phyloP scores from a whole-genome alignment of 2,888 invertebrate genomes.

The Philereme vetulata region DNA sequence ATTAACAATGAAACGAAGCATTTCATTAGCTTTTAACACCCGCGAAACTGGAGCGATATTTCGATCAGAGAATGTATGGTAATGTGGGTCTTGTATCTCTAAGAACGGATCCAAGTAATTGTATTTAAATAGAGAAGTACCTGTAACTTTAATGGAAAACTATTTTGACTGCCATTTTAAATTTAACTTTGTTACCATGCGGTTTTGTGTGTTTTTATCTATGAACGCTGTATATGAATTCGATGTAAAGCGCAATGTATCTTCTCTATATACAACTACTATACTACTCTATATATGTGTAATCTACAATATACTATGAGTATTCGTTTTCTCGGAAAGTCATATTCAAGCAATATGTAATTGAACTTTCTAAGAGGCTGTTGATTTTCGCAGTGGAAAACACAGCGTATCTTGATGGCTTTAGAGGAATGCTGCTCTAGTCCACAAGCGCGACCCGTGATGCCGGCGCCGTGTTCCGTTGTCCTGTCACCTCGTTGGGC shows the following conservation, averaged over 20 bases:
- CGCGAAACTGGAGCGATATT: slow-evolving; percentile 20
- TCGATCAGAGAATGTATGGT: slow-evolving; percentile 19
- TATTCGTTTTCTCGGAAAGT: background rate
- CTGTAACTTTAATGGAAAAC: slow-evolving; percentile 8
- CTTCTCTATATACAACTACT: no score
- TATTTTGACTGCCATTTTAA: slow-evolving; percentile 7
- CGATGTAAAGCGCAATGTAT: no score
- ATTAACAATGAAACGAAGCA: slow-evolving; percentile 44
- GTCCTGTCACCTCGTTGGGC: slow-evolving; percentile 58
- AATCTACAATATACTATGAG: no score
- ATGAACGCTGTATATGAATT: slow-evolving; percentile 4
- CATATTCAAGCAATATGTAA: background rate
- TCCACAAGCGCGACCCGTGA: slow-evolving; percentile 40
- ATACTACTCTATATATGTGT: no score
- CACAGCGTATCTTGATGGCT: slow-evolving; percentile 24
- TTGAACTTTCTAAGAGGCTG: background rate
- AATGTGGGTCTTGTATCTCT: slow-evolving; percentile 11
- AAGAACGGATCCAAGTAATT: background rate
- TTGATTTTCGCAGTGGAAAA: background rate
- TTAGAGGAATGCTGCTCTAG: slow-evolving; percentile 35
- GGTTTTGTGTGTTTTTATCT: background rate
- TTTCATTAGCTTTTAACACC: slow-evolving; percentile 37
- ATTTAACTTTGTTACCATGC: background rate
- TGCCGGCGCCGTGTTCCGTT: slow-evolving; percentile 57
- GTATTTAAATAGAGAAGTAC: slow-evolving; percentile 1